Evolutionary conservation across 1,140 invertebrate species (phyloP).

Genomic region (Cydia pomonella): DNA sequence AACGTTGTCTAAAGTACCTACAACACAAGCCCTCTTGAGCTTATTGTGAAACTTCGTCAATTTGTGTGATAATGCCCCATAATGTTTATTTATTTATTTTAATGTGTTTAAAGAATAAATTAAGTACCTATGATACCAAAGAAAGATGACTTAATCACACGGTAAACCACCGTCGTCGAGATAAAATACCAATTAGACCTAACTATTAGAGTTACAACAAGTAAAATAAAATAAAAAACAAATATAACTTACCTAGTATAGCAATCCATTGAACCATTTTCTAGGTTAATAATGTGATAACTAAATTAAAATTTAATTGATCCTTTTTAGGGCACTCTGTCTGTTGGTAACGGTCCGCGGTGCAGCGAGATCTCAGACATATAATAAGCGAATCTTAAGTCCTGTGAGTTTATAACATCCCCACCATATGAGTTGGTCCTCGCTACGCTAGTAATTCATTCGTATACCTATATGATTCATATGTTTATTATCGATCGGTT

Average conservation of each 20-base stretch:
- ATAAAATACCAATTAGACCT: neutral
- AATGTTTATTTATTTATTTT: too few species aligned
- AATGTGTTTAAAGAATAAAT: too few species aligned
- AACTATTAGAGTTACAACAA: too few species aligned
- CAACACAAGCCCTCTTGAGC: too few species aligned
- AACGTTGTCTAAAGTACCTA: too few species aligned
- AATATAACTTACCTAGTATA: neutral
- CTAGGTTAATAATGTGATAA: neutral
- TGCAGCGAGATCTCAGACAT: neutral
- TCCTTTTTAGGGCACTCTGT: slow-evolving; percentile 6
- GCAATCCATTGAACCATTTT: slow-evolving; percentile 2
- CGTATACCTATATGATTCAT: slow-evolving; percentile 4
- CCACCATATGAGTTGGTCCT: neutral
- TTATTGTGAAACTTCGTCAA: too few species aligned
- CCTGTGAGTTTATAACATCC: neutral
- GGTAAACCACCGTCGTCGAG: neutral
- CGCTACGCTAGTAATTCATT: slow-evolving; percentile 4
- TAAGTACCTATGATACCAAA: too few species aligned
- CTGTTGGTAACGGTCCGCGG: slow-evolving; percentile 3
- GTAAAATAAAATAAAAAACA: too few species aligned
- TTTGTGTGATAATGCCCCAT: too few species aligned
- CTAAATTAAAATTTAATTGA: neutral
- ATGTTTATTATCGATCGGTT: neutral
- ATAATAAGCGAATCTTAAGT: slow-evolving; percentile 5
- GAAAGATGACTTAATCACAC: too few species aligned